Conservation (phyloP, 2,888 invertebrate genomes). For the Ectemnius lituratus region DNA sequence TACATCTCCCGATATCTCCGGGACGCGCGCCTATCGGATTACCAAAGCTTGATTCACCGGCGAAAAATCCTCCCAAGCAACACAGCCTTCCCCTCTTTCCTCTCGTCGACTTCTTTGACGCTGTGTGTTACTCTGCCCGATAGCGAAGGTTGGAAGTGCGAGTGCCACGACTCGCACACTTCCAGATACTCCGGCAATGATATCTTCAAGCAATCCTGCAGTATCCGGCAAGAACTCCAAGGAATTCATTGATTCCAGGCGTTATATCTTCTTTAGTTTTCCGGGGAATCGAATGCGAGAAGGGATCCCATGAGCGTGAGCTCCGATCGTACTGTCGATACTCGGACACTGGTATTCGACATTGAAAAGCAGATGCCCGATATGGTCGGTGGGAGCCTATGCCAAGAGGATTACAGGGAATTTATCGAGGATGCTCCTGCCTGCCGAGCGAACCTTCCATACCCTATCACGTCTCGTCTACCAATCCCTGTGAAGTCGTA, state of each 20-base stretch:
- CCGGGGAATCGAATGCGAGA: background rate
- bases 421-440: constrained; percentile 47
- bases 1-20: constrained; percentile 41
- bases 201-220: constrained; percentile 1
- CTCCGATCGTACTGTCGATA: constrained; percentile 45
- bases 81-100: constrained; percentile 18
- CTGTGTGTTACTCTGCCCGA: background rate
- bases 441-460: constrained; percentile 14
- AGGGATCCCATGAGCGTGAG: background rate
- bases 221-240: background rate
- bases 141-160: constrained; percentile 10
- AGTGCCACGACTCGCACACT: constrained; percentile 7
- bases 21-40: constrained; percentile 41
- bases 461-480: too few relatives aligned
- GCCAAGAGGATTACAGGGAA: constrained; percentile 51
- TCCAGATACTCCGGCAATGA: constrained; percentile 5
- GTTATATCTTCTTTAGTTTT: constrained; percentile 9
- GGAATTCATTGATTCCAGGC: background rate
- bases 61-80: constrained; percentile 21
- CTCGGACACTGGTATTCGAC: constrained; percentile 24
- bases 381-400: constrained; percentile 23
- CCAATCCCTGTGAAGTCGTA: too few relatives aligned
- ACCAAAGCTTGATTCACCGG: constrained; percentile 37
- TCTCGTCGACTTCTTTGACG: constrained; percentile 27
- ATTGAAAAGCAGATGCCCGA: constrained; percentile 41